Conservation (phyloP, 1,140 invertebrate genomes). For the Bombus consobrinus region DNA sequence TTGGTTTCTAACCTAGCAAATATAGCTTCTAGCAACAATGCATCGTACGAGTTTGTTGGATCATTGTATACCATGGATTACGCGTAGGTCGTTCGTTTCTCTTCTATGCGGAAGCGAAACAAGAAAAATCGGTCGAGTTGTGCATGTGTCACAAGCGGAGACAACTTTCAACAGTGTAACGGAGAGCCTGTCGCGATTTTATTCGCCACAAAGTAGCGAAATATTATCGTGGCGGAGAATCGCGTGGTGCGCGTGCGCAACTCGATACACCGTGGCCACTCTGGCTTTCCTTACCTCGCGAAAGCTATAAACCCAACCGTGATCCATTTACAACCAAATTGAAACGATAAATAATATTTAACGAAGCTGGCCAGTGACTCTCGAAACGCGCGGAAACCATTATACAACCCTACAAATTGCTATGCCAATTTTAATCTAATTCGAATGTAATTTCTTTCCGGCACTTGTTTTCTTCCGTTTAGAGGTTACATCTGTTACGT, state of each 20-base stretch:
- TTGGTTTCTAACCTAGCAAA: neutral
- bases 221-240: constrained; percentile 34
- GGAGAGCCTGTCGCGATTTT: constrained; percentile 1
- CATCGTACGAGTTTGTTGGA: neutral
- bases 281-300: neutral
- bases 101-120: neutral
- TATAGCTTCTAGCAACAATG: neutral
- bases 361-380: neutral
- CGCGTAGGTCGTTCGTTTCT: neutral
- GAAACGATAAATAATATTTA: constrained; percentile 20
- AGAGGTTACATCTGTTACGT: neutral
- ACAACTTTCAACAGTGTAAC: neutral
- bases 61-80: neutral
- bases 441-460: neutral
- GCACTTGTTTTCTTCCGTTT: neutral
- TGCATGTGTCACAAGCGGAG: neutral
- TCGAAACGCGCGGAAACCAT: neutral
- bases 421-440: neutral
- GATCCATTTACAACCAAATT: constrained; percentile 19
- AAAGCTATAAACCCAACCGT: neutral
- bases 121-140: neutral
- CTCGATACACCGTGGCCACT: constrained; percentile 5
- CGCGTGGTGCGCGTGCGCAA: constrained; percentile 12
- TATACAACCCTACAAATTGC: neutral
- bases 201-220: constrained; percentile 41